A percentile compares a stretch with the other conserved stretches of the same genome.
phyloP scores from a whole-genome alignment of 2,797 vertebrate genomes.

The Liasis olivaceus region DNA sequence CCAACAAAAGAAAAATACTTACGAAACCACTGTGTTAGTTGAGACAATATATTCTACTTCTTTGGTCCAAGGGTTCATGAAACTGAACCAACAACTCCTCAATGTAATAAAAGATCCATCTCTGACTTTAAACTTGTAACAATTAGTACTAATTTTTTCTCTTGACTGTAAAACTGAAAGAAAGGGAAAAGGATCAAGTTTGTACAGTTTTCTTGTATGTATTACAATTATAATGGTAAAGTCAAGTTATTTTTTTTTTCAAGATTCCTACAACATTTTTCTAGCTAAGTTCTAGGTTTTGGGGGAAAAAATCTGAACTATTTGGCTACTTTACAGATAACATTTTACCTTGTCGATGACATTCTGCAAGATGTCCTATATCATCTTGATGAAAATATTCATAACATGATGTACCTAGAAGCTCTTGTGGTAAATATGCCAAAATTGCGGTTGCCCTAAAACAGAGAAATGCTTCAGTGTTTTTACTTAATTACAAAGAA shows the following conservation, averaged over 20 bases:
- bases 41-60: slow-evolving; percentile 99
- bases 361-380: slow-evolving; percentile 94
- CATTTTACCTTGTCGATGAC: slow-evolving; percentile 91
- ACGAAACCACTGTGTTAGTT: slow-evolving; percentile 97
- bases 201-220: neutral
- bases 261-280: neutral
- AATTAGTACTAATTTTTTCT: slow-evolving; percentile 97
- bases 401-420: slow-evolving; percentile 97
- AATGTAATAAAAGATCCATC: slow-evolving; percentile 97
- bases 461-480: slow-evolving; percentile 9
- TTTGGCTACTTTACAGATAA: neutral
- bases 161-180: slow-evolving; percentile 92
- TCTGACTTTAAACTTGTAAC: slow-evolving; percentile 99
- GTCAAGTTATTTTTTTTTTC: neutral
- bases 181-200: slow-evolving; percentile 10
- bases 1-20: slow-evolving; percentile 71
- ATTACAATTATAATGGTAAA: neutral
- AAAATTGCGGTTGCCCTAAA: slow-evolving; percentile 95
- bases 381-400: slow-evolving; percentile 99
- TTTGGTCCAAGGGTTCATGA: slow-evolving; percentile 99
- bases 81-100: slow-evolving; percentile 98
- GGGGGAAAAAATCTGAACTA: neutral
- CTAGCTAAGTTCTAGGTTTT: neutral
- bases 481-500: neutral
- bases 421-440: slow-evolving; percentile 96